Evolutionary conservation across 2,113 vertebrate species (phyloP), one percentile per base, ranked within the genome.

Genomic region (Anseranas semipalmata): DNA sequence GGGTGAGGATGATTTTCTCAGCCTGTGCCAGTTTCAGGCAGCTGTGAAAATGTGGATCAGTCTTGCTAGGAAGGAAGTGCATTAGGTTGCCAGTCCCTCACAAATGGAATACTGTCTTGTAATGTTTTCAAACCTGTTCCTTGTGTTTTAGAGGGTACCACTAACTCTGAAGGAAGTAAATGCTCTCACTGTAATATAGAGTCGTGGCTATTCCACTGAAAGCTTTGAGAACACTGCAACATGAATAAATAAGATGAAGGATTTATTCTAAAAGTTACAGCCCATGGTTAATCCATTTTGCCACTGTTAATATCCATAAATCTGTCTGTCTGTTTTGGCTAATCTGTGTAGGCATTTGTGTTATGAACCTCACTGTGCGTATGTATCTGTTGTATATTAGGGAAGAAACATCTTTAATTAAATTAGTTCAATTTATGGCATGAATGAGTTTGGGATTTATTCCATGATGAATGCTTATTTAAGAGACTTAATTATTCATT

Each of bases 381-480:
- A 65, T 28, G 15, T 78, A 18, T 43, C 60, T 86, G 39, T 37
- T 82, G 32, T 79, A 15, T 87, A 46, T 73, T 71, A 76, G 66
- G 52, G 81, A 84, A 84, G 32, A 81, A 95, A 87, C 53, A 78
- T 81, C 65, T 76, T 68, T 93, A 72, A 79, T 93, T 90, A 93
- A 93, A 93, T 95, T 94, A 75, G 81, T 91, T 89, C 89, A 77
- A 87, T 95, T 90, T 93, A 96, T 96, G 93, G 96, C 95, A 96
- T 95, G 96, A 95, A 95, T 95, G 96, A 95, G 88, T 97, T 97
- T 52, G 95, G 96, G 95, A 96, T 98, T 98, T 98, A 95, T 97
- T 97, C 68, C 82, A 90, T 30, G 37, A 94, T 94, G 85, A 94
- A 81, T 97, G 90, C 90, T 97, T 96, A 77, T 93, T 97, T 98